phyloP scores from a whole-genome alignment of 1,140 invertebrate species.

The Pseudomyrmex sp. region DNA sequence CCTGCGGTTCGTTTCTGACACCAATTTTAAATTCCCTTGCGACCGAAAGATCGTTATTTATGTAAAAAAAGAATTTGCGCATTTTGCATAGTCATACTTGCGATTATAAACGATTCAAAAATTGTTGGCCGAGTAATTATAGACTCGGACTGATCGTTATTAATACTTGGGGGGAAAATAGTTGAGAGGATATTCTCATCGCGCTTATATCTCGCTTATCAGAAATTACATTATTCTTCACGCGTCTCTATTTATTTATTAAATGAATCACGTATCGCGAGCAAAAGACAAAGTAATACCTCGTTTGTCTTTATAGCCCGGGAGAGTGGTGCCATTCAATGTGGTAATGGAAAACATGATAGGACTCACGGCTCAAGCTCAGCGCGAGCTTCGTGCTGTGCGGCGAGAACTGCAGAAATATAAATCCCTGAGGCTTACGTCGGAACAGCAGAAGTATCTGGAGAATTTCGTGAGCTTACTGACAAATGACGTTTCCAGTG shows the following conservation, averaged over 20 bases:
- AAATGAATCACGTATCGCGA: background rate
- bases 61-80: background rate
- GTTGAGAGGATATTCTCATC: too few species aligned
- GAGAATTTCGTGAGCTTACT: constrained; percentile 60
- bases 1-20: constrained; percentile 67
- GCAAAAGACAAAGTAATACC: background rate
- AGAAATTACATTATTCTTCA: background rate
- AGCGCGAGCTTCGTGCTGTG: constrained; percentile 70
- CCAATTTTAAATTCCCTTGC: constrained; percentile 1
- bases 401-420: constrained; percentile 74
- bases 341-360: constrained; percentile 76
- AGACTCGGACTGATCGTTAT: too few species aligned
- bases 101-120: too few species aligned
- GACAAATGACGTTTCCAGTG: background rate
- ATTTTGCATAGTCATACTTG: background rate
- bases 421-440: constrained; percentile 72
- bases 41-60: background rate
- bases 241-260: background rate
- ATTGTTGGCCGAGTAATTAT: too few species aligned
- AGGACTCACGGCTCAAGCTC: constrained; percentile 65
- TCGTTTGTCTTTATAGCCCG: constrained; percentile 60
- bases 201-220: too few species aligned
- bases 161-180: too few species aligned
- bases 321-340: constrained; percentile 73
- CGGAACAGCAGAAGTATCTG: constrained; percentile 72